Percentiles rank a stretch among this genome's conserved stretches.
phyloP scores from a whole-genome alignment of 2,888 invertebrate genomes.

The Chloromyia formosa region DNA sequence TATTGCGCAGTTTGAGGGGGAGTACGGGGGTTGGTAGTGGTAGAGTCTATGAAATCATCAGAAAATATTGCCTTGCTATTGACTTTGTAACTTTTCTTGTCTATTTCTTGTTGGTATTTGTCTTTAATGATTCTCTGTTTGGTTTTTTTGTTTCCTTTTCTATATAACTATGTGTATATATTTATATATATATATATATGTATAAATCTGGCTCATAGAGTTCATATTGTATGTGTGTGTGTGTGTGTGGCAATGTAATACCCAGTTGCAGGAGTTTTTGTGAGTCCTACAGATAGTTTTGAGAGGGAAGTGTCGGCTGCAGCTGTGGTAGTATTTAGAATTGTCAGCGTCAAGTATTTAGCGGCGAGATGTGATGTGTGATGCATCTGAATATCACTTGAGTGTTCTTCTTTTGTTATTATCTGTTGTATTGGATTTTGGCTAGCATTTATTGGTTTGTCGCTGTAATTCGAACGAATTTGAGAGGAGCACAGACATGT shows the following conservation, averaged over 20 bases:
- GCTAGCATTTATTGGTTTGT: conserved; percentile 18
- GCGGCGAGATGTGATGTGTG: conserved; percentile 37
- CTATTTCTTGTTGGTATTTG: not conserved
- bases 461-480: conserved; percentile 19
- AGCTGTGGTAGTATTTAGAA: not conserved
- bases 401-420: conserved; percentile 28
- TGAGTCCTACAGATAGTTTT: conserved; percentile 27
- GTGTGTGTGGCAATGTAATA: not conserved
- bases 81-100: conserved; percentile 12
- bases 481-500: conserved; percentile 6
- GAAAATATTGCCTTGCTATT: conserved; percentile 39
- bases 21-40: not conserved
- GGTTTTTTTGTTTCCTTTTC: too few species aligned
- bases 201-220: conserved; percentile 24
- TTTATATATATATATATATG: too few species aligned
- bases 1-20: conserved; percentile 20
- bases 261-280: conserved; percentile 8
- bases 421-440: not conserved
- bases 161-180: too few species aligned
- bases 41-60: conserved; percentile 21
- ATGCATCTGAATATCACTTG: conserved; percentile 41
- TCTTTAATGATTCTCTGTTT: conserved; percentile 19
- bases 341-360: conserved; percentile 5
- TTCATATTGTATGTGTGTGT: not conserved
- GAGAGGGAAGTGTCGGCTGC: not conserved